Conservation (phyloP, 2,888 invertebrate species). For the Amorpha juglandis region DNA sequence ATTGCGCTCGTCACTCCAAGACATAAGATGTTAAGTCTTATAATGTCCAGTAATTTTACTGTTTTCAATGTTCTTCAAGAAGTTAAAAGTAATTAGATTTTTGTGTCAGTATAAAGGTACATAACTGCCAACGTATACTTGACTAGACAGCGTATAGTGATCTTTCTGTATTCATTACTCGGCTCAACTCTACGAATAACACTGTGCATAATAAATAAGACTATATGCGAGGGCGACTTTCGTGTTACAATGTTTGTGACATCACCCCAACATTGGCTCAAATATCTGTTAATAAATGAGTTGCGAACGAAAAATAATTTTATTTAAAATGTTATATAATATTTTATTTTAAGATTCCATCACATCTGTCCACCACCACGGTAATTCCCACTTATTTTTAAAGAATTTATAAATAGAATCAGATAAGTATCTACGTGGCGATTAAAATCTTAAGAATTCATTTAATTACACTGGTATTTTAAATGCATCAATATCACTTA, state of each 20-base stretch:
- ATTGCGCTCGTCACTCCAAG: too few relatives aligned
- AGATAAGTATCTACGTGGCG: neutral
- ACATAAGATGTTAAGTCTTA: too few relatives aligned
- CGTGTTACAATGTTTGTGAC: neutral
- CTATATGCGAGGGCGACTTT: constrained; percentile 8
- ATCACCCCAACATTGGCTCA: neutral
- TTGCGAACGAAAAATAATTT: too few relatives aligned
- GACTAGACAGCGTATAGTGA: constrained; percentile 5
- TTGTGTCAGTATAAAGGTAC: neutral
- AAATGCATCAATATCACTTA: neutral
- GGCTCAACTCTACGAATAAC: constrained; percentile 51
- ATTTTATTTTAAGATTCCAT: neutral
- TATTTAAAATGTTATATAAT: neutral
- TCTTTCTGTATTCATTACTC: constrained; percentile 46
- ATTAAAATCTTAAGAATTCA: neutral
- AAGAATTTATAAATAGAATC: neutral
- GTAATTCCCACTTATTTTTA: neutral
- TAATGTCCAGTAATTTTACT: too few relatives aligned
- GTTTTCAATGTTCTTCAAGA: too few relatives aligned
- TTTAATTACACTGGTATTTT: neutral
- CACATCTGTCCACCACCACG: neutral
- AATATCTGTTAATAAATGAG: constrained; percentile 1
- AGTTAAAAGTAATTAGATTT: too few relatives aligned
- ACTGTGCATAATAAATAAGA: constrained; percentile 52
- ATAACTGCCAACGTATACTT: neutral